Percentiles rank a stretch among this genome's conserved stretches.
Conservation (phyloP, 2,113 vertebrate genomes). For the Hyaena hyaena region DNA sequence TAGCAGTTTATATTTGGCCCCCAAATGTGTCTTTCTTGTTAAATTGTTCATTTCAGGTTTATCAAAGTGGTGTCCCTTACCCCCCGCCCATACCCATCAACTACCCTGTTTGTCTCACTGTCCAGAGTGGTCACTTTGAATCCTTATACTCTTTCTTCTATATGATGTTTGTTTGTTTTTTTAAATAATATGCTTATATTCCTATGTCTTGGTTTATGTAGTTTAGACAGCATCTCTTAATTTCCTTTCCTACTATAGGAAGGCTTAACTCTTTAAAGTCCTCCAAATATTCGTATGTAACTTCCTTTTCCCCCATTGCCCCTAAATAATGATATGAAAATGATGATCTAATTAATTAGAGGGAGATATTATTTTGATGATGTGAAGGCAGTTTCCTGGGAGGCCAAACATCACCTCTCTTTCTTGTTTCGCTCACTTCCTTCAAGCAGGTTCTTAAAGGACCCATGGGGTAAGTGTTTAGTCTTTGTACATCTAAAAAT, state of each 20-base stretch:
- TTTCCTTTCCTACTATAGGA: not conserved
- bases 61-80: not conserved
- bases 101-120: no score
- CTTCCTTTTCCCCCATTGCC: not conserved
- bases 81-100: not conserved
- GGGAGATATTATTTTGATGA: not conserved
- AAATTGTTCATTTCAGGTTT: not conserved
- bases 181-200: not conserved
- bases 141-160: not conserved
- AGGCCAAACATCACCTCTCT: not conserved
- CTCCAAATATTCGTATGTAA: not conserved
- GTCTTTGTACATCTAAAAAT: not conserved
- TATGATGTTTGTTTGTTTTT: not conserved
- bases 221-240: not conserved
- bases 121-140: not conserved
- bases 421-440: not conserved
- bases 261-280: not conserved
- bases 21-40: not conserved
- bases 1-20: not conserved
- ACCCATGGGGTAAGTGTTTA: not conserved
- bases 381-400: not conserved
- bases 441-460: not conserved
- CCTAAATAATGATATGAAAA: not conserved
- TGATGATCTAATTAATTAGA: not conserved
- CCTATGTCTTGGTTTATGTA: not conserved